Percentiles rank a stretch among this genome's conserved stretches.
Conservation (phyloP, 2,888 invertebrate genomes). For the Caenorhabditis afra region DNA sequence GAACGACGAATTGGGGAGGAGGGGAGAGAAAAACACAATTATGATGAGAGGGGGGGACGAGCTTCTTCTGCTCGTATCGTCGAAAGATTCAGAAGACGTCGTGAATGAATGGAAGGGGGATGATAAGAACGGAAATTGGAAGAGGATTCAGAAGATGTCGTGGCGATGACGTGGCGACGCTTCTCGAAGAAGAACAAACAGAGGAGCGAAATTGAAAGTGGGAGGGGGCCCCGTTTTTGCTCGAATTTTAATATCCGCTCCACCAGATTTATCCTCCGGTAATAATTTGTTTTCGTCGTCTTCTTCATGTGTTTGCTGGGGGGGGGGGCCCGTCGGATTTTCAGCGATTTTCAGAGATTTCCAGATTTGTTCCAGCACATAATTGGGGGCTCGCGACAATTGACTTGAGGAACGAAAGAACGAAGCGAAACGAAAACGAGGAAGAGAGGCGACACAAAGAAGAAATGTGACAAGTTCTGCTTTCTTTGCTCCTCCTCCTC, state of each 20-base stretch:
- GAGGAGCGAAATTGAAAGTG: not conserved
- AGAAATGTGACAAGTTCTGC: conserved; percentile 12
- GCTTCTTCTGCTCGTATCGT: conserved; percentile 9
- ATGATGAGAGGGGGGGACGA: conserved; percentile 17
- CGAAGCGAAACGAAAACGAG: conserved; percentile 11
- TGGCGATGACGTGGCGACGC: no score
- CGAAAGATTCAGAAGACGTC: no score
- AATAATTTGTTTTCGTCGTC: conserved; percentile 29
- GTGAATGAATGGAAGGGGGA: not conserved
- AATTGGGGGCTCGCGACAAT: conserved; percentile 1
- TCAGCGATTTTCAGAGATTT: conserved; percentile 5
- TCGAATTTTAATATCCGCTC: conserved; percentile 21
- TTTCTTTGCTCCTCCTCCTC: not conserved
- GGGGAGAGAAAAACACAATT: not conserved
- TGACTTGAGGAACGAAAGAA: conserved; percentile 7
- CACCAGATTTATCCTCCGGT: conserved; percentile 30
- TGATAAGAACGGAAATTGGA: not conserved
- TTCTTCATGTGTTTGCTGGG: not conserved
- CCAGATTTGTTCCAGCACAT: not conserved
- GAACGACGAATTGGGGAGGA: not conserved
- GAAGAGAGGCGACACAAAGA: not conserved
- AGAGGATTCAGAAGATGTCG: not conserved
- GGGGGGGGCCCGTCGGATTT: no score
- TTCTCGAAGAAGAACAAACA: not conserved
- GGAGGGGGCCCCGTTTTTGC: not conserved